A percentile compares a stretch with the other conserved stretches of the same genome.
Evolutionary conservation across 2,888 invertebrate genomes (phyloP).

Genomic region (Nemurella pictetii): DNA sequence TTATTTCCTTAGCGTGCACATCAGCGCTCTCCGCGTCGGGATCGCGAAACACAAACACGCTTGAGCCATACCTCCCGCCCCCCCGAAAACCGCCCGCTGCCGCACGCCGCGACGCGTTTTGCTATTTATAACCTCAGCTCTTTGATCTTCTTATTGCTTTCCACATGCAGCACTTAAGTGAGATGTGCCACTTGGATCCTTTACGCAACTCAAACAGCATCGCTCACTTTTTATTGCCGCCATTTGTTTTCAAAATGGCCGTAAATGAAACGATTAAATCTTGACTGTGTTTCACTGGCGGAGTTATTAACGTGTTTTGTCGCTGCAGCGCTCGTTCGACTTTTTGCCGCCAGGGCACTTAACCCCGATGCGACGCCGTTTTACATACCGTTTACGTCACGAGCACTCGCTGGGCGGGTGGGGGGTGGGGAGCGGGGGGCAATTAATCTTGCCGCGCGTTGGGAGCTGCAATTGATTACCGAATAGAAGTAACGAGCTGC

Average conservation of each 20-base stretch:
- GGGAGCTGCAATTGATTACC: neutral
- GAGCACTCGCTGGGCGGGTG: neutral
- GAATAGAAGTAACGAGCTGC: neutral
- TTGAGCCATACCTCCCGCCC: neutral
- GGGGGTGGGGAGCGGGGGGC: neutral
- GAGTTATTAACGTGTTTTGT: neutral
- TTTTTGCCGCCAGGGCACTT: neutral
- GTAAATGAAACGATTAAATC: neutral
- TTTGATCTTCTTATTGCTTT: neutral
- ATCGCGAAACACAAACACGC: neutral
- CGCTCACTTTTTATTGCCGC: neutral
- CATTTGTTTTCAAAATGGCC: neutral
- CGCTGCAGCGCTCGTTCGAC: neutral
- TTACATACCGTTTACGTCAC: neutral
- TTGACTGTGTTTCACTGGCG: neutral
- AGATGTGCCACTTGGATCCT: neutral
- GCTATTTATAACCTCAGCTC: neutral
- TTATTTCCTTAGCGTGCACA: neutral
- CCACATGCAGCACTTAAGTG: neutral
- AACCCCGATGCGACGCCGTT: neutral
- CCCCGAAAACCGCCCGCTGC: neutral
- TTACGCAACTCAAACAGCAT: neutral
- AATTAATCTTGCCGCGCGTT: neutral
- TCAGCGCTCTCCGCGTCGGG: neutral
- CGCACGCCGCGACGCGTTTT: neutral